Evolutionary conservation across 2,888 invertebrate species (phyloP), one percentile per base, ranked within the genome.

Genomic region (Frankliniella intonsa): DNA sequence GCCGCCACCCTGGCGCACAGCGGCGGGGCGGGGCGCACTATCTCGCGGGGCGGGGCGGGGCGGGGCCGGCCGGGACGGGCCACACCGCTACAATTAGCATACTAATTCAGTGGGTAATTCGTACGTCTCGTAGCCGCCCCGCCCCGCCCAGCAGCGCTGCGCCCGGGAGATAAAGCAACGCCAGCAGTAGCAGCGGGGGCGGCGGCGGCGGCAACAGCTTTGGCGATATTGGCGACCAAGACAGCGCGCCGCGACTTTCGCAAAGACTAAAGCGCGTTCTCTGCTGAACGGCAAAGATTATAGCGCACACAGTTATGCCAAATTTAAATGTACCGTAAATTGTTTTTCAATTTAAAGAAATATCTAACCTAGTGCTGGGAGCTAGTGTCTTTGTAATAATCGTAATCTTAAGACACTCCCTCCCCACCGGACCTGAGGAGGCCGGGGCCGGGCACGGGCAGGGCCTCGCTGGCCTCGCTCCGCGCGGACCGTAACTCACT

Each of bases 91-190:
- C 69, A 76, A 76, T 76, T 76, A 76, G 69, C 69, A 76, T 76
- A 76, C 69, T 76, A 76, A 76, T 76, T 76, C 69, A 25, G 69
- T 76, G 69, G 69, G 69, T 76, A 76, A 76, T 76, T 76, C 69
- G 69, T 76, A 76, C 69, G n/a, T 22, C 69, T 55, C 55, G 55
- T 12, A 19, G 55, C 38, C 38, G 38, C 38, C 38, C 38, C 38
- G 38, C 38, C 38, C 3, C 38, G 38, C 38, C 38, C 38, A 38
- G 38, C 38, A 38, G 62, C 17, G 62, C 69, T 76, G 69, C 69
- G 25, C 22, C 25, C 69, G 22, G 25, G 22, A 76, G 69, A 76
- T 76, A 76, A 76, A 76, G 69, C 69, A 76, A 55, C 17, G 55
- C 55, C 62, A 62, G n/a, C 62, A 14, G 62, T 14, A 3, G 62